Conservation (phyloP, 2,888 invertebrate species). For the Heliconius hortense region DNA sequence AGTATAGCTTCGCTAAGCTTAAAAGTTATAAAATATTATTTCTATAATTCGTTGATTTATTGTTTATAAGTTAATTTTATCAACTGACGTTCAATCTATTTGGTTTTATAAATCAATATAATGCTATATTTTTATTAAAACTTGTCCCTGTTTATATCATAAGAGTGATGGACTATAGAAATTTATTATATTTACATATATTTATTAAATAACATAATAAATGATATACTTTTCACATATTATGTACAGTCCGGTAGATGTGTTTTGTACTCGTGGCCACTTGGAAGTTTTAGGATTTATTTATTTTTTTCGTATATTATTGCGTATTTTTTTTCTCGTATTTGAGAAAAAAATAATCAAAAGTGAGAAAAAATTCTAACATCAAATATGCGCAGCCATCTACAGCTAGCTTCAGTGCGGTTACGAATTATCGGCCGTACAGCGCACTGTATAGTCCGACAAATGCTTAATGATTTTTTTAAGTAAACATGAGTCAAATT, state of each 20-base stretch:
- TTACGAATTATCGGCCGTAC: too few species aligned
- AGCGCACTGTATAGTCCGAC: too few species aligned
- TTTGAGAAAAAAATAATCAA: neutral
- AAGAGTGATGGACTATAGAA: neutral
- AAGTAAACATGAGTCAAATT: too few species aligned
- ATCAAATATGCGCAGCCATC: neutral
- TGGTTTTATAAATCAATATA: slow-evolving; percentile 1
- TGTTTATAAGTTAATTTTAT: neutral
- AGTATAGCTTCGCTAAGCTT: neutral
- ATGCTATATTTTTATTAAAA: neutral
- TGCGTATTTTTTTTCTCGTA: too few species aligned
- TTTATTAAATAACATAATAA: neutral
- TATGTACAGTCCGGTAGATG: neutral
- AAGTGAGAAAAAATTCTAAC: neutral
- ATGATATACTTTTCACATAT: neutral
- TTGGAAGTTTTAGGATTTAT: neutral
- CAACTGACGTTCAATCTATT: neutral
- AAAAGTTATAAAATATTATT: neutral
- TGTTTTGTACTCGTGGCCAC: neutral
- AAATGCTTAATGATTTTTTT: too few species aligned
- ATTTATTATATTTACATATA: neutral
- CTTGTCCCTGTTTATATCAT: neutral
- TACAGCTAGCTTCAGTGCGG: neutral
- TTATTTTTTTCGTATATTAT: too few species aligned
- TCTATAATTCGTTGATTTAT: neutral